Conservation (phyloP, 2,113 vertebrate species). For the Brachionichthys hirsutus region DNA sequence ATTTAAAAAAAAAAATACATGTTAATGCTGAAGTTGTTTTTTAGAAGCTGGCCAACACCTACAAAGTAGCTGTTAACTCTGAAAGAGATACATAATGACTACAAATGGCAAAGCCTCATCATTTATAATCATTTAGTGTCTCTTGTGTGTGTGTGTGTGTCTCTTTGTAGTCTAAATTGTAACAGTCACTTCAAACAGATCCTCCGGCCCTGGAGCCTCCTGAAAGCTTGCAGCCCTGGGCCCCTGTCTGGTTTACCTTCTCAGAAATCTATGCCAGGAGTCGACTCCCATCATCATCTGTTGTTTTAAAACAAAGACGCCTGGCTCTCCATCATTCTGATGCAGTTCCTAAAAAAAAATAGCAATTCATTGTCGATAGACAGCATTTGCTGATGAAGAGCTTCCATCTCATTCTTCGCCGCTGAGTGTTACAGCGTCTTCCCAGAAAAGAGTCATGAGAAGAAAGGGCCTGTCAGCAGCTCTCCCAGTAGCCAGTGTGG, state of each 20-base stretch:
- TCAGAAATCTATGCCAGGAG: neutral
- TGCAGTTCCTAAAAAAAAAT: no score
- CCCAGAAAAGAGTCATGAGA: neutral
- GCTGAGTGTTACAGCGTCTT: neutral
- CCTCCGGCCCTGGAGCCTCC: neutral
- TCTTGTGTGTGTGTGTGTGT: neutral
- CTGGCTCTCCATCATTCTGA: neutral
- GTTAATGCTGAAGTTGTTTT: conserved; percentile 3
- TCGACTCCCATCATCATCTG: neutral
- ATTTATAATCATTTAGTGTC: neutral
- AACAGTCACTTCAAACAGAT: neutral
- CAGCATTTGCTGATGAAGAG: neutral
- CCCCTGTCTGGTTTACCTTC: neutral
- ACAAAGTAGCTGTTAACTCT: neutral
- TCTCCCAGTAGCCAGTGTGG: no score
- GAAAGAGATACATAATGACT: neutral
- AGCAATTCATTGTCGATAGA: no score
- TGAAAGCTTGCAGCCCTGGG: neutral
- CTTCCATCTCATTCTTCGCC: neutral
- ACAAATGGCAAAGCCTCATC: neutral
- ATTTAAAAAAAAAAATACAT: no score
- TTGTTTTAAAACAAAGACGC: neutral
- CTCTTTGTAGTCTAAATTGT: neutral
- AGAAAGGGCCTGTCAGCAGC: no score
- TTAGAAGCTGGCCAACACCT: neutral